A percentile compares a stretch with the other conserved stretches of the same genome.
Evolutionary conservation across 2,113 vertebrate species (phyloP).

Genomic region (Ibidorhyncha struthersii): DNA sequence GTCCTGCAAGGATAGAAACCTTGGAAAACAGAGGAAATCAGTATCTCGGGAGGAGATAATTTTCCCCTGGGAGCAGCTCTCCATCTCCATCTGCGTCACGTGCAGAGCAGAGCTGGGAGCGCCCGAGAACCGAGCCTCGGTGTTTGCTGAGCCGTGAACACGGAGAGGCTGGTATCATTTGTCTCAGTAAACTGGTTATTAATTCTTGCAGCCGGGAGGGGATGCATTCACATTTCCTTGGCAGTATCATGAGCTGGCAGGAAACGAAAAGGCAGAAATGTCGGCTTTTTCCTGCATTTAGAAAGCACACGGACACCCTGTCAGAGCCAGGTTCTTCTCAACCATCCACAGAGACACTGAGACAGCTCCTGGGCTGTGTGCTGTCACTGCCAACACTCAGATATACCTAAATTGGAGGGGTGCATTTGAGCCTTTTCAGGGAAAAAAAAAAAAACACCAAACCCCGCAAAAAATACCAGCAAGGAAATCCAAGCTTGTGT

Average conservation of each 20-base stretch:
- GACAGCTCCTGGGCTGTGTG: background rate
- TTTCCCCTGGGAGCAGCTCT: background rate
- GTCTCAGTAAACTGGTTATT: constrained; percentile 11
- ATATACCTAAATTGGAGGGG: background rate
- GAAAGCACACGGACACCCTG: background rate
- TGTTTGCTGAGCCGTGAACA: background rate
- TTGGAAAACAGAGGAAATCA: background rate
- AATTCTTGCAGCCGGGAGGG: background rate
- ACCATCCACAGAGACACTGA: fast-evolving
- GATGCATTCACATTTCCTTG: background rate
- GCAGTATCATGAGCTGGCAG: background rate
- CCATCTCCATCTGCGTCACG: fast-evolving
- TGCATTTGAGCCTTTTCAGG: background rate
- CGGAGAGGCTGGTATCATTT: background rate
- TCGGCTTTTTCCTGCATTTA: fast-evolving
- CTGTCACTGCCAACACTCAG: background rate
- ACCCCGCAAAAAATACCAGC: background rate
- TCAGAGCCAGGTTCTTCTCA: background rate
- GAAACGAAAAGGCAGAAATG: background rate
- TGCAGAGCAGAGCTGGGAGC: background rate
- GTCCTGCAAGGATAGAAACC: background rate
- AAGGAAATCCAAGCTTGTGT: background rate
- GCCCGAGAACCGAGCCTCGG: fast-evolving
- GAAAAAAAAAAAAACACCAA: fast-evolving
- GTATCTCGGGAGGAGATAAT: fast-evolving